These are phyloP conservation scores for Cephus cinctus DNA, from an alignment of 1,140 invertebrate species.

Conservation along the genomic window DNA sequence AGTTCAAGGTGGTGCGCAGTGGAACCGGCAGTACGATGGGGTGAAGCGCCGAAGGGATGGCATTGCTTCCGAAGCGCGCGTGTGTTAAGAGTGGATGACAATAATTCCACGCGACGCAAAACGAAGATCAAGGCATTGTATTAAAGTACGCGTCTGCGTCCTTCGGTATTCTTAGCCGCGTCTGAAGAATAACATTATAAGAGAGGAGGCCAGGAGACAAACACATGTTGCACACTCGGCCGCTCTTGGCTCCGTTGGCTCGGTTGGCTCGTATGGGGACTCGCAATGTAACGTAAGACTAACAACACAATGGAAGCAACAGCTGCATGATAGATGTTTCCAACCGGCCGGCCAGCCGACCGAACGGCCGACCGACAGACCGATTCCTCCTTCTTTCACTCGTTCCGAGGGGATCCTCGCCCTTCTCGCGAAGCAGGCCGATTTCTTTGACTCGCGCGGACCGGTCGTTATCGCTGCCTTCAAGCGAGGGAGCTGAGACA, in stretches of 20 bases:
- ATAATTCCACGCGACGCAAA: conserved; percentile 38
- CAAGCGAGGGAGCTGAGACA: no score
- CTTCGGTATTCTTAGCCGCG: conserved; percentile 30
- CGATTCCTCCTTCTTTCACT: conserved; percentile 39
- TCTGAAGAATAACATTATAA: conserved; percentile 38
- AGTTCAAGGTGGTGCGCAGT: no score
- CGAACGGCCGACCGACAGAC: conserved; percentile 24
- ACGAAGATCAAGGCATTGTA: conserved; percentile 38
- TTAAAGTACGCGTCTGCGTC: conserved; percentile 17
- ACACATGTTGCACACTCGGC: conserved; percentile 52
- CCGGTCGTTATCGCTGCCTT: conserved; percentile 34
- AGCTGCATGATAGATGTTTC: conserved; percentile 54
- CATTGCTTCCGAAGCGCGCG: no score
- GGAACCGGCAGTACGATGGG: no score
- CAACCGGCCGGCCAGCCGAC: conserved; percentile 28
- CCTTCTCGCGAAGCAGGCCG: no score
- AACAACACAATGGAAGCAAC: conserved; percentile 56
- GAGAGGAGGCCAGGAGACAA: conserved; percentile 30
- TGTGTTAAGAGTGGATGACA: no score
- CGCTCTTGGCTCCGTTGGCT: neutral
- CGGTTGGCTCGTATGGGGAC: conserved; percentile 6
- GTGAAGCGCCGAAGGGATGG: no score
- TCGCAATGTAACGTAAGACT: conserved; percentile 45
- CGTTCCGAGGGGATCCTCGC: no score
- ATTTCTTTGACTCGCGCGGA: conserved; percentile 26